Base-by-base conservation (phyloP, 2,797 vertebrate genomes). In the Hemitrygon akajei region DNA sequence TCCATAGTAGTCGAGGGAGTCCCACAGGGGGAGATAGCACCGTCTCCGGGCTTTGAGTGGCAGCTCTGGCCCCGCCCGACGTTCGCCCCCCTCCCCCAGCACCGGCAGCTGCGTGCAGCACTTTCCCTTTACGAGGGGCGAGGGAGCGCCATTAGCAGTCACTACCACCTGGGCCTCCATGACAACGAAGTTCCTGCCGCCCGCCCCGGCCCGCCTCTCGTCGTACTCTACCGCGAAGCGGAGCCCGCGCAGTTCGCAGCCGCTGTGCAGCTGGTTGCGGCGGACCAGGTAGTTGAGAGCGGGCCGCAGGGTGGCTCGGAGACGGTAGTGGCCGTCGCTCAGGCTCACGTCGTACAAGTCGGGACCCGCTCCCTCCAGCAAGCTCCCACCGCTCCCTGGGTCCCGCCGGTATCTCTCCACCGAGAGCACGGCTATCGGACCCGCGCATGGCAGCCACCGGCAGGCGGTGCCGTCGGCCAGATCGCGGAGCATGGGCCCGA, bases 11-110 rank as follows among this genome's bases (percentile, higher is more conserved):
- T 97, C 96, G 84, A 95, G 94, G 9, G 95, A 96, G 93, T 97
- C 97, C 97, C 97, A 97, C 93, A 97, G 95, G 0, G 97, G 96
- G 0, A 97, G 95, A 16, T 97, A 97, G 11, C 95, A 93, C 1
- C 92, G 96, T 84, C 97, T 94, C 77, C 94, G 95, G 94, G 97
- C 97, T 94, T 96, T 95, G 58, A 97, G 95, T 0, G 97, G 97
- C n/a, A 94, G 0, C 16, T 47, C 93, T 94, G 94, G 73, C 95
- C 94, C 0, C 94, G 79, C 12, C 0, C 10, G 2, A 2, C 1
- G 30, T 16, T 34, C 86, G 9, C 7, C 7, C n/a, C n/a, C 60
- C 0, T 69, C 18, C 5, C n/a, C n/a, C 7, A 89, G 66, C 7
- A 34, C 16, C 7, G 10, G 63, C 1, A 93, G 77, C 93, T 40